Base-by-base conservation (phyloP, 2,888 invertebrate species). In the Dolomedes plantarius region DNA sequence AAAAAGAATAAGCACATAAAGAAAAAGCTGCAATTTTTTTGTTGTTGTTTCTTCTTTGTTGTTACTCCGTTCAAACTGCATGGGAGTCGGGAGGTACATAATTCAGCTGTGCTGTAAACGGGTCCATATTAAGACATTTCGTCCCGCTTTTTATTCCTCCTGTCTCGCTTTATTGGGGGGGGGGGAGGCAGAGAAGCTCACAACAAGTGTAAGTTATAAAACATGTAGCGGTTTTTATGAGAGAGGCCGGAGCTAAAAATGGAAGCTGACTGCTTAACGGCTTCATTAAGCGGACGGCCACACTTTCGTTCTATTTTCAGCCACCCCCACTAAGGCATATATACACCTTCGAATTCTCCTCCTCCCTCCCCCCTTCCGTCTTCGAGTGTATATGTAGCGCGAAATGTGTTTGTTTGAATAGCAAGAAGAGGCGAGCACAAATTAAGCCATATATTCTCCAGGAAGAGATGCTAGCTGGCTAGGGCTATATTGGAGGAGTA, bases 161-260 rank as follows among this genome's bases (percentile, higher is more conserved):
- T 23, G 80, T 50, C 46, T 28, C 41, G 32, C 32, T 80, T 80
- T 80, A 73, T 65, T 23, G 73, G 31, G n/a, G 65, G 72, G 11
- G 29, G 36, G 80, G 56, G 64, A 27, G 41, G 31, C 36, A 65
- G 27, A 39, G 29, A 16, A 36, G 39, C 39, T 72, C 56, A 76
- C 83, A 83, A 83, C 83, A 83, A 83, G 83, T 83, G 76, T 77
- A 77, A 73, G 83, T 73, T 85, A 85, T 85, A 85, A 85, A 77
- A 78, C 83, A 78, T 73, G 77, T 72, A 85, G 73, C 73, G 77
- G 77, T 77, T 85, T 85, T 85, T 77, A 77, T 69, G 82, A 82
- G 39, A 23, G 62, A 32, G 64, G 13, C 56, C 28, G 29, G 27
- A 68, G 19, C 83, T 83, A 83, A 83, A 83, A 83, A 65, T 62